A percentile compares a stretch with the other conserved stretches of the same genome.
Evolutionary conservation across 2,888 invertebrate genomes (phyloP).

Genomic region (Diadegma fenestrale): DNA sequence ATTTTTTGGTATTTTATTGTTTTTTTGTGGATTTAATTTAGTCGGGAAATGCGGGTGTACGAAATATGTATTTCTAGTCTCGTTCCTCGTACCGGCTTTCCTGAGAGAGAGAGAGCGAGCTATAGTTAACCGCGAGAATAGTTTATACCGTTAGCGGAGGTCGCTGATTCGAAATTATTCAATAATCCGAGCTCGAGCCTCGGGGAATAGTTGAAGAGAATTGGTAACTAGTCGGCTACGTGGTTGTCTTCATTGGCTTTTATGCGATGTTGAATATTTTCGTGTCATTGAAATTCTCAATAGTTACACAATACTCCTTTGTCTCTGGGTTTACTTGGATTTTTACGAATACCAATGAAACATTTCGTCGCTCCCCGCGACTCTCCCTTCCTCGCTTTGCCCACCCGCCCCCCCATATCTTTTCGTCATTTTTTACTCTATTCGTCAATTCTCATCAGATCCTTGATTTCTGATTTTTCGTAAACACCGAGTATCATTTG

Average conservation of each 20-base stretch:
- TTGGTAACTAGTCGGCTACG: conserved; percentile 40
- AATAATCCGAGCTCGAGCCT: conserved; percentile 61
- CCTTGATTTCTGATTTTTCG: conserved; percentile 17
- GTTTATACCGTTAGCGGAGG: conserved; percentile 42
- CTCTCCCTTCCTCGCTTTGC: background rate
- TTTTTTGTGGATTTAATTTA: background rate
- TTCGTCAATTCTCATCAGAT: conserved; percentile 21
- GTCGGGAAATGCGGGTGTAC: background rate
- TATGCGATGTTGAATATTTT: conserved; percentile 32
- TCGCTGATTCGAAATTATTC: conserved; percentile 66
- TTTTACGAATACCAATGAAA: conserved; percentile 3
- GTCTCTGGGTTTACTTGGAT: background rate
- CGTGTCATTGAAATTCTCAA: conserved; percentile 39
- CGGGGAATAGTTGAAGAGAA: conserved; percentile 45
- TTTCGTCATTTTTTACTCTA: conserved; percentile 18
- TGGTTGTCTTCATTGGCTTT: conserved; percentile 30
- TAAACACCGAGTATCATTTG: conserved; percentile 46
- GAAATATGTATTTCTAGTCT: background rate
- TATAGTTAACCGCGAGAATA: conserved; percentile 47
- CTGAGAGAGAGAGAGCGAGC: background rate
- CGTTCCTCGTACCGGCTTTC: conserved; percentile 18
- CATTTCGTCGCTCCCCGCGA: too few relatives aligned
- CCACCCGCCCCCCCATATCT: background rate
- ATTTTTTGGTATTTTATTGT: background rate
- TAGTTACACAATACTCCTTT: conserved; percentile 1